Evolutionary conservation across 2,113 vertebrate species (phyloP).

Genomic region (Mormyrus lacerda): DNA sequence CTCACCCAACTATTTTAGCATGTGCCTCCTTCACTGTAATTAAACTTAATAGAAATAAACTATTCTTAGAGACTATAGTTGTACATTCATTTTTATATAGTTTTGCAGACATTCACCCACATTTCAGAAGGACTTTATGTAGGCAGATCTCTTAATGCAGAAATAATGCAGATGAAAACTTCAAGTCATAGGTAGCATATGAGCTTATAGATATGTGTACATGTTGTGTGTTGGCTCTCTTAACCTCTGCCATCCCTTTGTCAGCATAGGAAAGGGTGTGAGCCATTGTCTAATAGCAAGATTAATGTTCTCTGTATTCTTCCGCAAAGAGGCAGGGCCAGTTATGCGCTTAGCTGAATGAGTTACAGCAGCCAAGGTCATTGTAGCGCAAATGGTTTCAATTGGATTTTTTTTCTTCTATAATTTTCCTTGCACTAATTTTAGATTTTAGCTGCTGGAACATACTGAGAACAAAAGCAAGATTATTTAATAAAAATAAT

Average conservation of each 20-base stretch:
- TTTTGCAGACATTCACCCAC: neutral
- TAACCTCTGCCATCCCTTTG: slow-evolving; percentile 47
- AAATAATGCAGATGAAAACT: neutral
- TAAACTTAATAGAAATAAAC: neutral
- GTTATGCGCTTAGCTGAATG: slow-evolving; percentile 34
- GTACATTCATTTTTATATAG: neutral
- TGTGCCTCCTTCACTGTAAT: neutral
- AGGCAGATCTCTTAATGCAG: neutral
- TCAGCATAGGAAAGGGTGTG: slow-evolving; percentile 69
- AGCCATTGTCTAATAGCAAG: slow-evolving; percentile 50
- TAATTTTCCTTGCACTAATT: slow-evolving; percentile 26
- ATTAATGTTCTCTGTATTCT: slow-evolving; percentile 47
- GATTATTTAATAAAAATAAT: neutral
- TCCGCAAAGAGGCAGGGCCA: slow-evolving; percentile 42
- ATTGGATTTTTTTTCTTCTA: slow-evolving; percentile 25
- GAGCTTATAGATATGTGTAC: neutral
- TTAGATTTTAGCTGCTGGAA: slow-evolving; percentile 12
- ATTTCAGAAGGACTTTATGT: neutral
- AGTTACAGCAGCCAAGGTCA: slow-evolving; percentile 40
- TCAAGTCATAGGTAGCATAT: neutral
- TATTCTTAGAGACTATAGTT: neutral
- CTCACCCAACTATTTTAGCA: neutral
- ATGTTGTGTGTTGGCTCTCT: slow-evolving; percentile 8
- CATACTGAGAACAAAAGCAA: neutral
- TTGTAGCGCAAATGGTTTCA: slow-evolving; percentile 34